These are phyloP conservation scores for Orius insidiosus DNA, from an alignment of 1,140 invertebrate genomes.

Conservation along the genomic window DNA sequence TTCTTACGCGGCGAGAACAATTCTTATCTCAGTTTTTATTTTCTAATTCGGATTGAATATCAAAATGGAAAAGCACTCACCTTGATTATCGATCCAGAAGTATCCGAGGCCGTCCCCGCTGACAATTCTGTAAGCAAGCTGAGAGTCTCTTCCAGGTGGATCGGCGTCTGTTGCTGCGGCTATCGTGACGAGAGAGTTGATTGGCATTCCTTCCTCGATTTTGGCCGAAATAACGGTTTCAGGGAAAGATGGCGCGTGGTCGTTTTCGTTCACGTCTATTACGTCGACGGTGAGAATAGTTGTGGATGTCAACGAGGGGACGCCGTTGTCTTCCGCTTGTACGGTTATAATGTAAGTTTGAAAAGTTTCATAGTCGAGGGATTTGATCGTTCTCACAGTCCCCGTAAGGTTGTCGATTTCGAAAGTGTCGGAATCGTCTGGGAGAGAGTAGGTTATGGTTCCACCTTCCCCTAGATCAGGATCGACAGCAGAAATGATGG, in stretches of 20 bases:
- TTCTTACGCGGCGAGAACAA: too few species aligned
- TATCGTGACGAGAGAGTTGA: slow-evolving; percentile 53
- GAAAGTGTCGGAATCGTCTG: slow-evolving; percentile 33
- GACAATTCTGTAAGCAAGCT: slow-evolving; percentile 69
- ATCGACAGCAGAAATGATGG: slow-evolving; percentile 69
- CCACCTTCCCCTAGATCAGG: slow-evolving; percentile 69
- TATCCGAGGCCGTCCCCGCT: slow-evolving; percentile 78
- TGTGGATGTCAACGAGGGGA: slow-evolving; percentile 51
- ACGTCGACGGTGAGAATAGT: slow-evolving; percentile 69
- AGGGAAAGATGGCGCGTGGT: slow-evolving; percentile 63
- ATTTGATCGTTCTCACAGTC: slow-evolving; percentile 54
- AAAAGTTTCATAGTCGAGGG: slow-evolving; percentile 71
- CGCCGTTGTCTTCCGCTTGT: slow-evolving; percentile 60
- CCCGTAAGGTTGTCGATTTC: slow-evolving; percentile 67
- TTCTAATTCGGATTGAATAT: not conserved
- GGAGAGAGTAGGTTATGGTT: slow-evolving; percentile 43
- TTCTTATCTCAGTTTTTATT: too few species aligned
- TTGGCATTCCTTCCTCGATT: slow-evolving; percentile 56
- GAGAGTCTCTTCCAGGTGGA: slow-evolving; percentile 43
- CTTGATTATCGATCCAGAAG: slow-evolving; percentile 79
- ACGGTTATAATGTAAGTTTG: slow-evolving; percentile 77
- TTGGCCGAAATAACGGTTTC: slow-evolving; percentile 56
- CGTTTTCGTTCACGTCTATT: slow-evolving; percentile 85
- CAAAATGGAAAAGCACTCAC: slow-evolving; percentile 32
- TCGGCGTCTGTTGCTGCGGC: slow-evolving; percentile 66